Evolutionary conservation across 2,797 vertebrate genomes (phyloP), one percentile per base, ranked within the genome.

Genomic region (Notolepis coatsorum): DNA sequence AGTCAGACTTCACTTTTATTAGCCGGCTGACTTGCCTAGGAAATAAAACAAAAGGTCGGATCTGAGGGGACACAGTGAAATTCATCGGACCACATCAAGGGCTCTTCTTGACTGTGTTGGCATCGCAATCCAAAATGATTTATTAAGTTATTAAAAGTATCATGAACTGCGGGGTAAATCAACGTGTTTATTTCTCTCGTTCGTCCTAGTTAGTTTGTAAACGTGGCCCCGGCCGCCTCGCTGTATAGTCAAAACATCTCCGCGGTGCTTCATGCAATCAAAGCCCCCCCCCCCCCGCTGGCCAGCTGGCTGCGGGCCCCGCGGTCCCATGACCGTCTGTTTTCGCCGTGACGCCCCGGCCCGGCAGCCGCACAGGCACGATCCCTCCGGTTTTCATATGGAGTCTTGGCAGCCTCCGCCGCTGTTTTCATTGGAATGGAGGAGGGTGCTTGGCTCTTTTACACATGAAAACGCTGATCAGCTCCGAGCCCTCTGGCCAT

Each of bases 281-380:
- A 82, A 77, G 80, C 47, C 35, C 49, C 57, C 42, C n/a, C 21
- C 20, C 46, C 51, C 69, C 62, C 50, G 53, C 10, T n/a, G 45
- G 65, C 81, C 83, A 89, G 83, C 81, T 87, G 87, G 86, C 82
- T 13, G 48, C 27, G 56, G 4, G 65, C 77, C 75, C 9, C 53
- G 1, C 20, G 56, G 81, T 82, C 82, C 58, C 79, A 84, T 88
- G 85, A 84, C 84, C 65, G 79, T 57, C 77, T 80, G 79, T 64
- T 43, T 62, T 57, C 58, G 64, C 63, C 20, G 65, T 59, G 58
- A 62, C 80, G 61, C 43, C 30, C 21, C 2, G 7, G 8, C 25
- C 35, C 54, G 23, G 3, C 41, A 65, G 33, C 41, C 27, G 35
- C n/a, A 37, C 46, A 60, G 61, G 57, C 47, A 56, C 61, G 2